Evolutionary conservation across 2,113 vertebrate genomes (phyloP).

Genomic region (Sturnira hondurensis): DNA sequence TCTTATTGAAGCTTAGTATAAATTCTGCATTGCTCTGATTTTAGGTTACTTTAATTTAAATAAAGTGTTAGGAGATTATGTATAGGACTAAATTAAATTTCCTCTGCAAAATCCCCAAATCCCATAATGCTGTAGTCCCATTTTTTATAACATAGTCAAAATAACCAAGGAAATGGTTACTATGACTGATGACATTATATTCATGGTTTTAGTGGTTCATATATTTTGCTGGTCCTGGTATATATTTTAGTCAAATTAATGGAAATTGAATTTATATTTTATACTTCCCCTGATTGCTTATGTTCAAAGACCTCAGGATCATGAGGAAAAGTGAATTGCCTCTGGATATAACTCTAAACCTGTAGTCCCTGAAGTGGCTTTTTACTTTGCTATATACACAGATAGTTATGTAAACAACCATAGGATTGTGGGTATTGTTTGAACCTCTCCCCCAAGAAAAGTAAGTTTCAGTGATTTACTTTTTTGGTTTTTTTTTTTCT

Average conservation of each 20-base stretch:
- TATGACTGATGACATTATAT: not conserved
- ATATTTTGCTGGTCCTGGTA: not conserved
- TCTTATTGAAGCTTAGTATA: not conserved
- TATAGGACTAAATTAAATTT: not conserved
- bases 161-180: not conserved
- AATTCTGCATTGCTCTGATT: constrained; percentile 11
- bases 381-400: not conserved
- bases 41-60: constrained; percentile 19
- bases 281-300: not conserved
- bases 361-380: not conserved
- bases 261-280: not conserved
- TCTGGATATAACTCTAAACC: not conserved
- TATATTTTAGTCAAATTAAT: not conserved
- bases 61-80: not conserved
- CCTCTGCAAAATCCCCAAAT: not conserved
- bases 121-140: not conserved
- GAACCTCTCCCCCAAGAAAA: not conserved
- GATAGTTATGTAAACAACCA: not conserved
- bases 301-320: not conserved
- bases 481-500: not conserved
- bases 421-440: not conserved
- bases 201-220: not conserved
- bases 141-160: not conserved
- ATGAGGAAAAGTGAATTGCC: not conserved
- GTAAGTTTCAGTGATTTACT: not conserved